Percentiles rank a stretch among this genome's conserved stretches.
These are phyloP conservation scores for Tetropium fuscum DNA, from an alignment of 2,888 invertebrate species.

Conservation along the genomic window DNA sequence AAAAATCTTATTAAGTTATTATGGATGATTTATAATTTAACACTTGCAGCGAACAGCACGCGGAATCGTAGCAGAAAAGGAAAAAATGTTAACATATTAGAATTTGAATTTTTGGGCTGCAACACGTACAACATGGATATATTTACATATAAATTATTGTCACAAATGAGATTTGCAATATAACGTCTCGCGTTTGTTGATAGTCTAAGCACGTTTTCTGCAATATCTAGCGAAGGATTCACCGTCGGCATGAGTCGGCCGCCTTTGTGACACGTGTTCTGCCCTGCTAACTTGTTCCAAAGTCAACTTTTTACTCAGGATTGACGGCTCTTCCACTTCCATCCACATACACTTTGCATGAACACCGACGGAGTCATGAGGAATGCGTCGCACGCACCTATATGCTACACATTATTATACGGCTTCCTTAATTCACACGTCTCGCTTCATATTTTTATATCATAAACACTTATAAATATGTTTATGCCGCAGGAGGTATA, in stretches of 20 bases:
- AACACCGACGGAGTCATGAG: slow-evolving; percentile 48
- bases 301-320: slow-evolving; percentile 59
- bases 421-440: slow-evolving; percentile 33
- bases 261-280: slow-evolving; percentile 60
- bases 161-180: slow-evolving; percentile 66
- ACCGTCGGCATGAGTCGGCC: slow-evolving; percentile 48
- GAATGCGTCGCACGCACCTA: slow-evolving; percentile 53
- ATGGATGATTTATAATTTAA: slow-evolving; percentile 46
- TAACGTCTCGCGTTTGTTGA: slow-evolving; percentile 58
- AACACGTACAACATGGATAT: slow-evolving; percentile 61
- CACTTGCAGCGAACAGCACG: slow-evolving; percentile 44
- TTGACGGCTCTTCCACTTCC: slow-evolving; percentile 53
- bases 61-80: slow-evolving; percentile 18
- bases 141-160: slow-evolving; percentile 67
- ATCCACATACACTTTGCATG: slow-evolving; percentile 56
- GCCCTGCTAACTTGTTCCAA: slow-evolving; percentile 56
- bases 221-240: slow-evolving; percentile 59
- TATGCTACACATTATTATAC: slow-evolving; percentile 30
- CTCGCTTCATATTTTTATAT: slow-evolving; percentile 24
- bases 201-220: slow-evolving; percentile 57
- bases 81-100: slow-evolving; percentile 35
- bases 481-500: slow-evolving; percentile 19
- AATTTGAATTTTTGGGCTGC: slow-evolving; percentile 54
- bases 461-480: slow-evolving; percentile 28
- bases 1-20: slow-evolving; percentile 44